Evolutionary conservation across 1,140 invertebrate genomes (phyloP).

Genomic region (Conus ventricosus): DNA sequence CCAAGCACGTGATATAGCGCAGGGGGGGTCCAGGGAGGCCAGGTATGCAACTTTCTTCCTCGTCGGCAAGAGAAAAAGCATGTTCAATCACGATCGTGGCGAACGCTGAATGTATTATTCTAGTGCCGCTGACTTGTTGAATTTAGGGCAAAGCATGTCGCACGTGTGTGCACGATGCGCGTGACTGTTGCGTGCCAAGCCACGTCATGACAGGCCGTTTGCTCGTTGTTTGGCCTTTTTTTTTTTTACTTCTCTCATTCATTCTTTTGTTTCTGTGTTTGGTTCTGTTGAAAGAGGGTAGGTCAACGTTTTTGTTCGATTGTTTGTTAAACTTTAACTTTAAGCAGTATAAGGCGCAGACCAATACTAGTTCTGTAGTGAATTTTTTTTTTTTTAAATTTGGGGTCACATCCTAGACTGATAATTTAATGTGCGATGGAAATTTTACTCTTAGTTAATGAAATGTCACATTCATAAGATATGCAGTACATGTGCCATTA

Average conservation of each 20-base stretch:
- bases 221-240: neutral
- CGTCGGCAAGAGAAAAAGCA: neutral
- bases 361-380: no score
- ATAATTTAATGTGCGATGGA: no score
- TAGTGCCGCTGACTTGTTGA: neutral
- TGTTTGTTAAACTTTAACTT: no score
- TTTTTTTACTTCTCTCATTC: neutral
- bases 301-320: no score
- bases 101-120: neutral
- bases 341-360: no score
- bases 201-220: neutral
- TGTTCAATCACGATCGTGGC: neutral
- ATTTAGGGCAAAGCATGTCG: slow-evolving; percentile 3
- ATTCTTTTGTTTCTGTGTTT: no score
- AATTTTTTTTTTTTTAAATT: no score
- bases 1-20: slow-evolving; percentile 10
- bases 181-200: slow-evolving; percentile 10
- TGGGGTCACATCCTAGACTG: no score
- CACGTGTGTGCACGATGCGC: slow-evolving; percentile 23
- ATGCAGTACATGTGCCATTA: neutral
- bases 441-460: no score
- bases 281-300: no score
- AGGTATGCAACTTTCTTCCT: neutral
- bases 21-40: neutral
- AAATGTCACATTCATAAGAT: no score